Base-by-base conservation (phyloP, 2,888 invertebrate genomes). In the Erpobdella octoculata region DNA sequence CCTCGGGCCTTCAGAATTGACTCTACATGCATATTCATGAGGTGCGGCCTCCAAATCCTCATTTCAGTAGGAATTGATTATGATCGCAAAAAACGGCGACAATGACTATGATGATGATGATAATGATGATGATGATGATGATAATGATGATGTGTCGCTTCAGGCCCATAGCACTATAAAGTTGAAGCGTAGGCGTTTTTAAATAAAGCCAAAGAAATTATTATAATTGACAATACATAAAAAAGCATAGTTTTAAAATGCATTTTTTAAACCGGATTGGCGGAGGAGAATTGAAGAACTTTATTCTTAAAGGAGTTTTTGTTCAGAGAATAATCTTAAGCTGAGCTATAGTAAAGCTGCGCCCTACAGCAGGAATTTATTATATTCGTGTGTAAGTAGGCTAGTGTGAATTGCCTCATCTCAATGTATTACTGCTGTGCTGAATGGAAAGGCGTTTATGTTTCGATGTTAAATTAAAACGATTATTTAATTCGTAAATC, bases 291-390 rank as follows among this genome's bases (percentile, higher is more conserved):
- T n/a, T n/a, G 21, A 25, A 53, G 53, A 28, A 53, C 21, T 28
- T 53, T 28, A 53, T 53, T 53, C 18, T 53, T 53, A 53, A 53
- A 53, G 53, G 53, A n/a, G n/a, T 53, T 53, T 53, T 5, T 53
- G 53, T 53, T 53, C 53, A 53, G 21, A 28, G 28, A 53, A 53
- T 2, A 21, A 53, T 53, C 53, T 53, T 8, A 53, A 53, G 6
- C n/a, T 8, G 28, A 28, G 53, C 53, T 53, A 15, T n/a, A n/a
- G n/a, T n/a, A 53, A 28, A 53, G 53, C 53, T 28, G n/a, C 28
- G 53, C 28, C 53, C 28, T 21, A 21, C 21, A 53, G 53, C 53
- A 53, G 53, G 53, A 53, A 25, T 28, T 53, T 25, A 25, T 53
- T 28, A 53, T 21, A 21, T 9, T 53, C 28, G 28, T 21, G 53